A percentile compares a stretch with the other conserved stretches of the same genome.
Evolutionary conservation across 2,113 vertebrate genomes (phyloP).

Genomic region (Enhydra lutris): DNA sequence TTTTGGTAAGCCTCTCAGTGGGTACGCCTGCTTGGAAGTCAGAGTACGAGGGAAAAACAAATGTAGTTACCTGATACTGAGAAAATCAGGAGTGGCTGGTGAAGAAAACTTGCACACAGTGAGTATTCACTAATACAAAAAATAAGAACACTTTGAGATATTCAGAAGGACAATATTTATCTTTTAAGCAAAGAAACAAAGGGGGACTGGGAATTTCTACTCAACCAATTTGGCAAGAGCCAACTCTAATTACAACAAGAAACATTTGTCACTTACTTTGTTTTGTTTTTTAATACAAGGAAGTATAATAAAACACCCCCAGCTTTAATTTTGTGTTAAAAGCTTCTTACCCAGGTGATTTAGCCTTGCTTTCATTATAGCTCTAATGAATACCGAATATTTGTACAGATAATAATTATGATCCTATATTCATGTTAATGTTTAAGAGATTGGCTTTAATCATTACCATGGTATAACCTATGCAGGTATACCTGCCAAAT

Average conservation of each 20-base stretch:
- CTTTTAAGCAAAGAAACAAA: not conserved
- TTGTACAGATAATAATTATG: not conserved
- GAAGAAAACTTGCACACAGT: not conserved
- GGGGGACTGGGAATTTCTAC: not conserved
- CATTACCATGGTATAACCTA: not conserved
- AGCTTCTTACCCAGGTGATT: not conserved
- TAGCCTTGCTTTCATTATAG: not conserved
- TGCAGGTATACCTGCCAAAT: not conserved
- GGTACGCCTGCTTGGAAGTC: not conserved
- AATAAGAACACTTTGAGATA: not conserved
- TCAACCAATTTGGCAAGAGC: not conserved
- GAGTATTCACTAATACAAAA: not conserved
- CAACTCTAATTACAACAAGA: not conserved
- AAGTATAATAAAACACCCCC: not conserved
- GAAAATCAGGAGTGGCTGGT: not conserved
- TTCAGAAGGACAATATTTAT: not conserved
- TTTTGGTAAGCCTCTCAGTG: not conserved
- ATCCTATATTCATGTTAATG: not conserved
- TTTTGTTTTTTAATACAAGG: not conserved
- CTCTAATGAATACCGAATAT: constrained; percentile 1
- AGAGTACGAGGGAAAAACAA: not conserved
- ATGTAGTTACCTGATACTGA: not conserved
- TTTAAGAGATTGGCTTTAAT: constrained; percentile 12
- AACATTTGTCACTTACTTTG: not conserved
- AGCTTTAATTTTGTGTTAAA: constrained; percentile 39